phyloP scores from a whole-genome alignment of 2,113 vertebrate species.

The Gymnarchus niloticus region DNA sequence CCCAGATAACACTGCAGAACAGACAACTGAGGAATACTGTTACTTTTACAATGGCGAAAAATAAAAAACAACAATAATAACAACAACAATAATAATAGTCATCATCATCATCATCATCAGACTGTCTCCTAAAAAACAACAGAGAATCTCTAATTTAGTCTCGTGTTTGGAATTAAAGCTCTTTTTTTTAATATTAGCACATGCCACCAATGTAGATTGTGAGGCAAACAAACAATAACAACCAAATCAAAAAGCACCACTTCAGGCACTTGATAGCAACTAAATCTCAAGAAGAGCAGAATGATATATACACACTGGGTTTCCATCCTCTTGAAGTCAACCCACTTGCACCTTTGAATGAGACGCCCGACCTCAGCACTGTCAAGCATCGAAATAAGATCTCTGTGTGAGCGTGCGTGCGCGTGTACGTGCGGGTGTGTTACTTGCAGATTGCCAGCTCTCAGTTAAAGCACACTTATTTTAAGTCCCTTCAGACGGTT shows the following conservation, averaged over 20 bases:
- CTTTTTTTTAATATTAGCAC: constrained; percentile 83
- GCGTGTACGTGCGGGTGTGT: constrained; percentile 26
- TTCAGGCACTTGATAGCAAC: constrained; percentile 97
- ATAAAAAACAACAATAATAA: constrained; percentile 26
- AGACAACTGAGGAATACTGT: constrained; percentile 81
- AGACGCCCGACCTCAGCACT: constrained; percentile 74
- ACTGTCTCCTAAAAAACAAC: constrained; percentile 65
- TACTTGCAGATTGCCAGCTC: constrained; percentile 69
- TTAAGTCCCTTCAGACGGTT: constrained; percentile 70
- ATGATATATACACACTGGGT: constrained; percentile 83
- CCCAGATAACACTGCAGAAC: constrained; percentile 73
- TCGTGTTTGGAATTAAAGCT: constrained; percentile 91
- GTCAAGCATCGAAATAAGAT: constrained; percentile 71
- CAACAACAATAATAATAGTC: no score
- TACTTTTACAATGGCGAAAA: constrained; percentile 79
- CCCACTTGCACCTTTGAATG: constrained; percentile 81
- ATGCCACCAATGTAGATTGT: constrained; percentile 93
- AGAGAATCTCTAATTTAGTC: constrained; percentile 74
- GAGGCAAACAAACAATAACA: constrained; percentile 78
- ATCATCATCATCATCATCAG: no score
- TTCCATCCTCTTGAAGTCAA: constrained; percentile 78
- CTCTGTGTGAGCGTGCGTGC: constrained; percentile 47
- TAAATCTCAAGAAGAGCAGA: constrained; percentile 86
- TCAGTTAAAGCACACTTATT: constrained; percentile 65
- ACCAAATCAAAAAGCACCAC: constrained; percentile 81